Base-by-base conservation (phyloP, 1,140 invertebrate species). In the Calliphora vicina region DNA sequence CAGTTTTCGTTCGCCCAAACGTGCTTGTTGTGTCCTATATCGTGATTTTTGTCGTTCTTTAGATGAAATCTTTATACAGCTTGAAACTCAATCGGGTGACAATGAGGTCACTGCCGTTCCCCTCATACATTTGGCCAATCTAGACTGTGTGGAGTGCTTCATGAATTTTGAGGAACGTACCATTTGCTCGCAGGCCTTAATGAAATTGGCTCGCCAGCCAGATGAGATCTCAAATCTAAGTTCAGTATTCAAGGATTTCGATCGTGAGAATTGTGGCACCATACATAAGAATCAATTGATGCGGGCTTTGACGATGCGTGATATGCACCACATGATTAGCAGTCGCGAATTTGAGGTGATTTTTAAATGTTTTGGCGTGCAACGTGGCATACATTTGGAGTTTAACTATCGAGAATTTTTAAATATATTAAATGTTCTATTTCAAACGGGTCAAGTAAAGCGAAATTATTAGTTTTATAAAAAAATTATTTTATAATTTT, bases 121-220 rank as follows among this genome's bases (percentile, higher is more conserved):
- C 0, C 85, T 94, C 1, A 92, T 93, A 80, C 94, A 95, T 86
- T 87, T 94, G 72, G 93, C 94, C 26, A 92, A 92, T 25, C 86
- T 91, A 83, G 93, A 93, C 85, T 91, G 92, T 84, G 89, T 92
- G 17, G 91, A 92, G 45, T 94, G 93, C 84, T 95, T 94, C 91
- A 91, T 95, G 9, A 94, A 94, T 91, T 95, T 93, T 85, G 93
- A 95, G 67, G 94, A 95, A 89, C 89, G 94, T 20, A 90, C 90
- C 42, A 89, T 91, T 13, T 91, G 94, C 15, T 92, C 93, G 1
- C 88, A 91, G 35, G 94, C 93, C 1, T 90, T 95, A 80, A 91
- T 93, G 85, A 94, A 94, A 85, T 88, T 95, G 4, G 91, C 93
- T 9, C 92, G 92, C 67, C 92, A 92, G 29, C 93, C 93, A 0